Evolutionary conservation across 2,888 invertebrate genomes (phyloP).

Genomic region (Phalera bucephala): DNA sequence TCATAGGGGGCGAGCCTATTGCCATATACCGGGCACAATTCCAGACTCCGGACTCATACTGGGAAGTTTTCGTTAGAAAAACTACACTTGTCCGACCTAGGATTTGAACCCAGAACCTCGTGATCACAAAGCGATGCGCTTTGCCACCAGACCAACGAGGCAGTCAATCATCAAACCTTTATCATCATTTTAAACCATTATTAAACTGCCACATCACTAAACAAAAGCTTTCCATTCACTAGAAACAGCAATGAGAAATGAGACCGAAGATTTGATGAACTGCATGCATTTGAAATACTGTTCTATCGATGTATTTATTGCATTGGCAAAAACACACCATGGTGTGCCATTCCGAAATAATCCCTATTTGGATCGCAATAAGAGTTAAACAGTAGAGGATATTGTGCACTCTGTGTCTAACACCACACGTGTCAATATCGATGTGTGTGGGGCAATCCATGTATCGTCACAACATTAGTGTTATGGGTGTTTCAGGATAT

Average conservation of each 20-base stretch:
- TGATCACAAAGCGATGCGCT: too few species aligned
- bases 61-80: too few species aligned
- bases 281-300: slow-evolving; percentile 58
- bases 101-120: too few species aligned
- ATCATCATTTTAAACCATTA: not conserved
- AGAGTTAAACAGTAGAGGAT: slow-evolving; percentile 7
- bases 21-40: too few species aligned
- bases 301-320: slow-evolving; percentile 65
- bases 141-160: too few species aligned
- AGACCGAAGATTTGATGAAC: slow-evolving; percentile 70
- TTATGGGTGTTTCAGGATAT: slow-evolving; percentile 46
- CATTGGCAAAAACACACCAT: slow-evolving; percentile 16
- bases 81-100: too few species aligned
- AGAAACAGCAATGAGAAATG: slow-evolving; percentile 62
- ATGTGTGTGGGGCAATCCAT: slow-evolving; percentile 56
- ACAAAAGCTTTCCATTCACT: slow-evolving; percentile 16
- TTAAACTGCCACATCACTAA: slow-evolving; percentile 19
- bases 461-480: slow-evolving; percentile 61
- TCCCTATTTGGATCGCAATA: slow-evolving; percentile 26
- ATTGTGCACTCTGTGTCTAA: slow-evolving; percentile 10
- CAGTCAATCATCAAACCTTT: too few species aligned
- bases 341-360: slow-evolving; percentile 13
- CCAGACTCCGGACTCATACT: too few species aligned
- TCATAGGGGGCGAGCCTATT: too few species aligned
- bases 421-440: slow-evolving; percentile 50